Conservation (phyloP, 2,113 vertebrate species). For the Serilophus lunatus region DNA sequence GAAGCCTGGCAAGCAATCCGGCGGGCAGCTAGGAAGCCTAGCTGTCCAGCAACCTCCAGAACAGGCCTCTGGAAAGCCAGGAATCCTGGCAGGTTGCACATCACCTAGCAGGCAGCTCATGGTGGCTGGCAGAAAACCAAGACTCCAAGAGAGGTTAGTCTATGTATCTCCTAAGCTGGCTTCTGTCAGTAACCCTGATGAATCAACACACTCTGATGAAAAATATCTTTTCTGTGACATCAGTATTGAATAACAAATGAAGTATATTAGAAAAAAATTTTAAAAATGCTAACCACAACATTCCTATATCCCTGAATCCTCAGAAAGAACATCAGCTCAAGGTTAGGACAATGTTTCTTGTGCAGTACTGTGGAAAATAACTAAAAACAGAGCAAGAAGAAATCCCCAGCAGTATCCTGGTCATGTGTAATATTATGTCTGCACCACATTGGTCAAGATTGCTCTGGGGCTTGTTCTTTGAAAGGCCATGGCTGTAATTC, state of each 20-base stretch:
- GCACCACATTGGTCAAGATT: slow-evolving; percentile 2
- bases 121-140: background rate
- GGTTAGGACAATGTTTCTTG: background rate
- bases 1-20: background rate
- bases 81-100: background rate
- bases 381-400: background rate
- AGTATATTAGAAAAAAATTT: background rate
- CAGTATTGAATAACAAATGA: background rate
- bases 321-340: background rate
- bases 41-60: background rate
- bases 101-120: background rate
- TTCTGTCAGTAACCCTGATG: background rate
- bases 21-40: background rate
- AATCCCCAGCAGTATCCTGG: background rate
- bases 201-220: background rate
- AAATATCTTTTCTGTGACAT: background rate
- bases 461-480: slow-evolving; percentile 2
- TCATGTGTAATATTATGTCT: background rate
- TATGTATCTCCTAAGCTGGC: background rate
- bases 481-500: background rate
- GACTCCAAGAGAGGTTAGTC: background rate
- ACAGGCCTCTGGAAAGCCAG: background rate
- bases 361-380: background rate
- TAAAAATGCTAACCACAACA: background rate
- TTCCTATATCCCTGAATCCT: background rate